A percentile compares a stretch with the other conserved stretches of the same genome.
These are phyloP conservation scores for Furcifer pardalis DNA, from an alignment of 2,797 vertebrate species.

Conservation along the genomic window DNA sequence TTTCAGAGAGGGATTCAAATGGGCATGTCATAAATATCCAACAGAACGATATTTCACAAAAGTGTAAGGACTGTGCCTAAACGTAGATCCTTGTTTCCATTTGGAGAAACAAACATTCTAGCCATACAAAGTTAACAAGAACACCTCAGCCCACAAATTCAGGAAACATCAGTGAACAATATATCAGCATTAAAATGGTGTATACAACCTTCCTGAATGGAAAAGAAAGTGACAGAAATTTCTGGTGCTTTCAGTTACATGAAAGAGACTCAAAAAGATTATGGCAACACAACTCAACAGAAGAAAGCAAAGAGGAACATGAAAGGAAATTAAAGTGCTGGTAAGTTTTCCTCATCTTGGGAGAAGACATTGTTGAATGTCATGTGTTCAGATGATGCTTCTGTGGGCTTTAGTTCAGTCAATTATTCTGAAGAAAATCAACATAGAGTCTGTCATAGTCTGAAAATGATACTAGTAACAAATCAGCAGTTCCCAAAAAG, in stretches of 20 bases:
- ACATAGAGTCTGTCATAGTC: neutral
- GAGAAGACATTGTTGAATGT: neutral
- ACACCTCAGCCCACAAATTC: neutral
- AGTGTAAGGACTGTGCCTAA: constrained; percentile 10
- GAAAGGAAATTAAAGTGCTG: neutral
- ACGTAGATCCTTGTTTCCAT: neutral
- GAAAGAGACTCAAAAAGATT: neutral
- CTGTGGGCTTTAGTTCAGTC: neutral
- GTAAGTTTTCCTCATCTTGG: neutral
- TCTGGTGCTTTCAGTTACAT: neutral
- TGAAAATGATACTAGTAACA: neutral
- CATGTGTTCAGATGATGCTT: neutral
- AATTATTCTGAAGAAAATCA: neutral
- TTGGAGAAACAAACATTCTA: neutral
- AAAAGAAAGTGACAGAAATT: neutral
- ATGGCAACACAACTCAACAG: neutral
- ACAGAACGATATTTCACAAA: neutral
- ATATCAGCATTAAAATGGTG: neutral
- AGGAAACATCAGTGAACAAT: neutral
- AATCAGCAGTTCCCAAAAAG: neutral
- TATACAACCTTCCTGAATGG: neutral
- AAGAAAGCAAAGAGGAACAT: neutral
- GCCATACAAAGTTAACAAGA: neutral
- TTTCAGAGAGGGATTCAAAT: neutral
- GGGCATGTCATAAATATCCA: neutral